Percentiles rank a stretch among this genome's conserved stretches.
Evolutionary conservation across 2,113 vertebrate genomes (phyloP).

Genomic region (Callionymus lyra): DNA sequence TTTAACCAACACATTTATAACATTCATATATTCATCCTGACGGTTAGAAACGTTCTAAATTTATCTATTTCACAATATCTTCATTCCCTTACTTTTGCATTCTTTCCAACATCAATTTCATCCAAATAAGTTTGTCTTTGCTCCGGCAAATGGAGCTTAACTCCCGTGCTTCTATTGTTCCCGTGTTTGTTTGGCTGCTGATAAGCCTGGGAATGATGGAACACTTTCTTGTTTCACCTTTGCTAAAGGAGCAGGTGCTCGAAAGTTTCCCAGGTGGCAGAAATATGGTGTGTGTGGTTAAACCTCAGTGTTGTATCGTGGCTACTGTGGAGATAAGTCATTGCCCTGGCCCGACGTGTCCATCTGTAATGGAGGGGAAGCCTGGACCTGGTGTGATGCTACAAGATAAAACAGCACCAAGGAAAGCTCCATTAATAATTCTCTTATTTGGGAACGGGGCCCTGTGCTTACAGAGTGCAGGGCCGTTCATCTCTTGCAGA

Average conservation of each 20-base stretch:
- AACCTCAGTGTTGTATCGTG: conserved; percentile 39
- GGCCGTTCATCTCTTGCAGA: conserved; percentile 83
- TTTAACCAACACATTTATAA: too few relatives aligned
- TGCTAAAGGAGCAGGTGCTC: conserved; percentile 10
- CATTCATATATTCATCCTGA: too few relatives aligned
- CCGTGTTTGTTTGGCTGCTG: not conserved
- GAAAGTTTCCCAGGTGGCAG: conserved; percentile 28
- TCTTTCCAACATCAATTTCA: too few relatives aligned
- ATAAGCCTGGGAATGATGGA: not conserved
- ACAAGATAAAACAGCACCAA: conserved; percentile 81
- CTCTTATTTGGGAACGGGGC: conserved; percentile 84
- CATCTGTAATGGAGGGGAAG: conserved; percentile 72
- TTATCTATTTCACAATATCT: too few relatives aligned
- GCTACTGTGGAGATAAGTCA: conserved; percentile 64
- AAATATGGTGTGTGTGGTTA: conserved; percentile 34
- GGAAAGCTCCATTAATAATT: conserved; percentile 86
- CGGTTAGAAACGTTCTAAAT: too few relatives aligned
- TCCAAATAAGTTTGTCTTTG: too few relatives aligned
- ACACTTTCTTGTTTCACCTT: not conserved
- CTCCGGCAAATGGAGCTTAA: too few relatives aligned
- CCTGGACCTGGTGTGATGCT: conserved; percentile 73
- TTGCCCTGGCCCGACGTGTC: conserved; percentile 59
- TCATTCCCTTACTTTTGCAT: too few relatives aligned
- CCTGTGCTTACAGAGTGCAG: conserved; percentile 79
- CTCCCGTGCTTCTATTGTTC: too few relatives aligned